Evolutionary conservation across 2,113 vertebrate genomes (phyloP).

Genomic region (Dromaius novaehollandiae): DNA sequence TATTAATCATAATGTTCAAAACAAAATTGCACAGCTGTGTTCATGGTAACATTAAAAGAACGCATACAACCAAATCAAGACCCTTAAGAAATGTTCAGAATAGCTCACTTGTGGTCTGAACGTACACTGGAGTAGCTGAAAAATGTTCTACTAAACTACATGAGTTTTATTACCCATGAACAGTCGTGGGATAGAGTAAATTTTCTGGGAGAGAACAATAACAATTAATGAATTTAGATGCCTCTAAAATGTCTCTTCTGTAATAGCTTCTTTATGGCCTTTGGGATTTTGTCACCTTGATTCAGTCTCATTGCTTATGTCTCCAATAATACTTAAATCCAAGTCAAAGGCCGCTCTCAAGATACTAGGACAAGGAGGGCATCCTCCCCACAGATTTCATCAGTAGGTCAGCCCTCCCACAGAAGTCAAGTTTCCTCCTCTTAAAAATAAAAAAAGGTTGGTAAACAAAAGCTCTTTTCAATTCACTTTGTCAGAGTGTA

Average conservation of each 20-base stretch:
- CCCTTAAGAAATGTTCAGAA: background rate
- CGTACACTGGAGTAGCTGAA: background rate
- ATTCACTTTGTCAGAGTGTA: background rate
- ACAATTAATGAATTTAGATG: background rate
- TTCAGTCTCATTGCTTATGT: background rate
- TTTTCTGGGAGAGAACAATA: background rate
- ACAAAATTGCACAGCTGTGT: background rate
- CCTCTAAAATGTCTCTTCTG: background rate
- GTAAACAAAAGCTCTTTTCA: background rate
- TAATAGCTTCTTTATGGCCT: background rate
- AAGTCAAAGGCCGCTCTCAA: background rate
- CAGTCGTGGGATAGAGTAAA: background rate
- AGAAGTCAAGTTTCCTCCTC: background rate
- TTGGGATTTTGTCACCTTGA: background rate
- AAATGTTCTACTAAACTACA: background rate
- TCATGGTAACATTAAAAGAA: background rate
- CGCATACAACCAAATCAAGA: background rate
- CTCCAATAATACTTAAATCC: background rate
- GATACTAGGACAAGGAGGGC: background rate
- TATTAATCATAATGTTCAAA: background rate
- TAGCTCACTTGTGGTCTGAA: background rate
- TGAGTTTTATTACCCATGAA: background rate
- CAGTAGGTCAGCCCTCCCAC: background rate
- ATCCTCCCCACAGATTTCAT: background rate
- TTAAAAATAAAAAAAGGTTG: background rate